phyloP scores from a whole-genome alignment of 2,113 vertebrate genomes.

The Hemicordylus capensis region DNA sequence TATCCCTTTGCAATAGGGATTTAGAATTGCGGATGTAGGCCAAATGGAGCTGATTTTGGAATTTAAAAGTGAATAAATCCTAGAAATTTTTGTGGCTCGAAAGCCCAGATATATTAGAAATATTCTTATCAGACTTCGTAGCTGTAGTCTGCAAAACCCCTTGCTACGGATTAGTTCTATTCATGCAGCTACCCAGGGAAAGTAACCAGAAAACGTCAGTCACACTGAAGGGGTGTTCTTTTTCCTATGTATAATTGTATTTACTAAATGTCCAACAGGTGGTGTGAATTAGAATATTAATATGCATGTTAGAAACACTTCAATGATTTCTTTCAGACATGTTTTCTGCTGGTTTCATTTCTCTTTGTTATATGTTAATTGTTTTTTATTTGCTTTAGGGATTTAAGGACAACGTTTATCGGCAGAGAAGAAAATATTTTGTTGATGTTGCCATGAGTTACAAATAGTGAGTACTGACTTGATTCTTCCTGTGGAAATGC shows the following conservation, averaged over 20 bases:
- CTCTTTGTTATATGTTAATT: constrained; percentile 55
- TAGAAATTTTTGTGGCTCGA: background rate
- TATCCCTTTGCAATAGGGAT: background rate
- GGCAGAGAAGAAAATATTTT: constrained; percentile 97
- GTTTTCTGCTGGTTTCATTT: constrained; percentile 49
- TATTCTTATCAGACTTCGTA: background rate
- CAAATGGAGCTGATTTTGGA: background rate
- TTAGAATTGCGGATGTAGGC: background rate
- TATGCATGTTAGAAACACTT: constrained; percentile 55
- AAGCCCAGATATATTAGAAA: background rate
- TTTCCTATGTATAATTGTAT: background rate
- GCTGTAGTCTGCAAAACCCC: background rate
- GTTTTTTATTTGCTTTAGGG: constrained; percentile 83
- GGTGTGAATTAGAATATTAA: constrained; percentile 50
- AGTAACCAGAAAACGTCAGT: background rate
- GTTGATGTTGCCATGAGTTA: constrained; percentile 98
- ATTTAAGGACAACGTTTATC: constrained; percentile 96
- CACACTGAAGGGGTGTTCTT: background rate
- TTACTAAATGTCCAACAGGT: constrained; percentile 2
- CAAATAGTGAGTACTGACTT: constrained; percentile 89
- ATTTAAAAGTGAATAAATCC: background rate
- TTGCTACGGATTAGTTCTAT: background rate
- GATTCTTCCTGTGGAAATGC: constrained; percentile 46
- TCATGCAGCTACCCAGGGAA: background rate
- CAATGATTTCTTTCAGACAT: constrained; percentile 56